phyloP scores from a whole-genome alignment of 2,797 vertebrate species.

The Lithobates pipiens region DNA sequence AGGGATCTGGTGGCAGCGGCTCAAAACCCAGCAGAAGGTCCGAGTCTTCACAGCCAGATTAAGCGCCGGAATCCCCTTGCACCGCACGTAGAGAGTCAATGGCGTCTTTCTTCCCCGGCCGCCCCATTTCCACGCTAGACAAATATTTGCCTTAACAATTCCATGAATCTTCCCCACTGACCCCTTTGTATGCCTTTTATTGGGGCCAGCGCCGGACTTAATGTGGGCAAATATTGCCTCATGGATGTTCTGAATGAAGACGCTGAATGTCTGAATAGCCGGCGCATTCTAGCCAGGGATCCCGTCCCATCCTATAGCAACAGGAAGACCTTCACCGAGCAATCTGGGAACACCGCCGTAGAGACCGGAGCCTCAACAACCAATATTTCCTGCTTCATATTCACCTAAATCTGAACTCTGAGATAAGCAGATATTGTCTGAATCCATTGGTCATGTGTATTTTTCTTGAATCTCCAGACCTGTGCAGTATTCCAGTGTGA shows the following conservation, averaged over 20 bases:
- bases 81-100: neutral
- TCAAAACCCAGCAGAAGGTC: neutral
- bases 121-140: constrained; percentile 23
- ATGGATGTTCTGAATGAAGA: constrained; percentile 32
- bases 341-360: too few relatives aligned
- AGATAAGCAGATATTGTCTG: too few relatives aligned
- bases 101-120: neutral
- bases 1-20: neutral
- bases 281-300: constrained; percentile 10
- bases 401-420: too few relatives aligned
- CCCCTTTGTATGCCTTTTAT: constrained; percentile 49
- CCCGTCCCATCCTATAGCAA: constrained; percentile 19
- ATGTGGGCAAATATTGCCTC: constrained; percentile 47
- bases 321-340: neutral
- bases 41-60: neutral
- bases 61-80: neutral
- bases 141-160: constrained; percentile 53
- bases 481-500: too few relatives aligned
- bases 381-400: too few relatives aligned
- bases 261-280: constrained; percentile 33
- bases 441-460: too few relatives aligned
- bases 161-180: constrained; percentile 9
- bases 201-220: constrained; percentile 27
- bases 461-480: too few relatives aligned
- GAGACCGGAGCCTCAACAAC: too few relatives aligned